Conservation (phyloP, 2,888 invertebrate genomes). For the Ophion ventricosus region DNA sequence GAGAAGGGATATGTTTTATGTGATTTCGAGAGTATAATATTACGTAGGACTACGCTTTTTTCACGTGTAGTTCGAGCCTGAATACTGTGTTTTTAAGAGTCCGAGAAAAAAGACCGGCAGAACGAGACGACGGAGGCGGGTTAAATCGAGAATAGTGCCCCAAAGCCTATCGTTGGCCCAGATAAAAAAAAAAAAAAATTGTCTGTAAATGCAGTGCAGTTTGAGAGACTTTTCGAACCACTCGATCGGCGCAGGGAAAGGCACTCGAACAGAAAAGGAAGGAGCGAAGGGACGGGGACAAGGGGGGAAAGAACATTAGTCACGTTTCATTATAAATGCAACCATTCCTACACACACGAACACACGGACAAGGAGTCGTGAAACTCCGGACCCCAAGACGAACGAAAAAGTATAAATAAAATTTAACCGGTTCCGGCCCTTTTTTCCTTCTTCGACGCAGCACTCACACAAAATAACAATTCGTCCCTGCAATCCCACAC, state of each 20-base stretch:
- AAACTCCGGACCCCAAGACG: conserved; percentile 28
- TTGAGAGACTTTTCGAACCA: conserved; percentile 11
- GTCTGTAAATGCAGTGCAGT: not conserved
- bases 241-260: conserved; percentile 22
- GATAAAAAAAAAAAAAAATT: conserved; percentile 73
- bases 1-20: conserved; percentile 53
- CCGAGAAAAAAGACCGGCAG: conserved; percentile 62
- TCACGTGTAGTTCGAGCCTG: conserved; percentile 47
- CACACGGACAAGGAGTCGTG: conserved; percentile 40
- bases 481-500: conserved; percentile 29
- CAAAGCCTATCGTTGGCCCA: conserved; percentile 71
- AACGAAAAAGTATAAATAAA: conserved; percentile 30
- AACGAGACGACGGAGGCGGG: conserved; percentile 10
- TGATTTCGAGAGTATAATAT: conserved; percentile 4
- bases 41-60: not conserved
- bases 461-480: conserved; percentile 50
- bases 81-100: conserved; percentile 53
- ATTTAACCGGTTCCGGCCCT: conserved; percentile 58
- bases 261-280: conserved; percentile 26
- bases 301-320: conserved; percentile 70
- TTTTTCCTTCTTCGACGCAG: conserved; percentile 12
- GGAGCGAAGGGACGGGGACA: conserved; percentile 26
- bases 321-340: conserved; percentile 74
- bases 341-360: conserved; percentile 55
- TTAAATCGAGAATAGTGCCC: conserved; percentile 71